Evolutionary conservation across 2,113 vertebrate species (phyloP), one percentile per base, ranked within the genome.

Genomic region (Crocuta crocuta): DNA sequence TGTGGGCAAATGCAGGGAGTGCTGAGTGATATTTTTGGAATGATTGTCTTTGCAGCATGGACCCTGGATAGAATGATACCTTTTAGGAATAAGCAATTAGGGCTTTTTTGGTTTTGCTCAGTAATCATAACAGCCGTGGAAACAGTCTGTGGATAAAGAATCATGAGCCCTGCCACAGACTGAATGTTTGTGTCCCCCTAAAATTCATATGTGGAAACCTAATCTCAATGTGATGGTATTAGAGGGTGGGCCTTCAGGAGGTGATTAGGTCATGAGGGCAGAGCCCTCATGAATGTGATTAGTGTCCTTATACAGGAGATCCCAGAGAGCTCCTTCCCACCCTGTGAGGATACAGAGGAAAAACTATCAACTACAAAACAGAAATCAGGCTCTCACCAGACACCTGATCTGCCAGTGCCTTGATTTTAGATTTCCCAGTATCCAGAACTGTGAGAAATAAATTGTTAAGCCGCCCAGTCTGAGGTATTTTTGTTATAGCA

Each of bases 41-140:
- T 93, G 82, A 39, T 19, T 96, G 10, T 91, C 50, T 76, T 39
- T 50, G 53, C 43, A 68, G 23, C 23, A 26, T 33, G n/a, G 10
- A 94, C 61, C 82, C 39, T 71, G 26, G 31, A 35, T 73, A 91
- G 55, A 94, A 91, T n/a, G 35, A 93, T 68, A 76, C 10, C 26
- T 70, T 73, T 92, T 58, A 94, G 76, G 68, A 97, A 86, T 92
- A 97, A 97, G 39, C 53, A 92, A 35, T 58, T 17, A 86, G 48
- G 39, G 11, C 16, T 39, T 83, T 95, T 81, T 48, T 65, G 74
- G 53, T 95, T 97, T 95, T 96, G 28, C 39, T 93, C 23, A 87
- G 39, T 43, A 55, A 95, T 66, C n/a, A 82, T 81, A 96, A 86
- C n/a, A 53, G 7, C 58, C 70, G 5, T 91, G 55, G 17, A 76